These are phyloP conservation scores for Trissoscelio sp. DNA, from an alignment of 2,888 invertebrate species.

Conservation along the genomic window DNA sequence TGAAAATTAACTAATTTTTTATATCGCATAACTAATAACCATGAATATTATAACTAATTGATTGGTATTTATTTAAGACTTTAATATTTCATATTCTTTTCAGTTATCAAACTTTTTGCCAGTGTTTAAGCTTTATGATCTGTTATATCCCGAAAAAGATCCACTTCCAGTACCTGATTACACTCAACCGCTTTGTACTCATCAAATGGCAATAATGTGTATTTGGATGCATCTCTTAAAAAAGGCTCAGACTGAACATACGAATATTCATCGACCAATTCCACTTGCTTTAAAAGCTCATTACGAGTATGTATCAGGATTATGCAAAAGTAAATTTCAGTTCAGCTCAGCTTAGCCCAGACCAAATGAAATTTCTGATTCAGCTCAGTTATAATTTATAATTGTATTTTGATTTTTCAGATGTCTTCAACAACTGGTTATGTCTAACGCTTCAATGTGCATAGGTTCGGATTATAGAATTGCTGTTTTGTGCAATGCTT, in stretches of 20 bases:
- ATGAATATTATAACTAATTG: no score
- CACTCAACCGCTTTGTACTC: conserved; percentile 92
- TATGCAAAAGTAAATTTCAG: no score
- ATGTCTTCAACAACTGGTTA: conserved; percentile 93
- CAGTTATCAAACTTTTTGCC: conserved; percentile 84
- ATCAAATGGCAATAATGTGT: conserved; percentile 96
- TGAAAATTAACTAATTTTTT: no score
- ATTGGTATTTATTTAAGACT: neutral
- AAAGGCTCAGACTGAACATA: conserved; percentile 95
- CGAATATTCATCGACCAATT: conserved; percentile 90
- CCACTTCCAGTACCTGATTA: conserved; percentile 95
- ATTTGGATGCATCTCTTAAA: conserved; percentile 98
- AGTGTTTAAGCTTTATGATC: conserved; percentile 94
- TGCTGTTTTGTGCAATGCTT: conserved; percentile 96
- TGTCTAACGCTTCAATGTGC: conserved; percentile 88
- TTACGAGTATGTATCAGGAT: no score
- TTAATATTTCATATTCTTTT: conserved; percentile 33
- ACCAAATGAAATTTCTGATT: no score
- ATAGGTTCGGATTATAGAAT: conserved; percentile 95
- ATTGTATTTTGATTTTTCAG: no score
- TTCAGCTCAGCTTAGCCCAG: no score
- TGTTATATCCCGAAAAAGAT: conserved; percentile 96
- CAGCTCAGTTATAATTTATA: no score
- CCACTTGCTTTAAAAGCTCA: conserved; percentile 93
- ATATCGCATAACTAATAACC: no score